Base-by-base conservation (phyloP, 37 sponge, comb jelly and placozoan genomes). In the Tethya wilhelma region DNA sequence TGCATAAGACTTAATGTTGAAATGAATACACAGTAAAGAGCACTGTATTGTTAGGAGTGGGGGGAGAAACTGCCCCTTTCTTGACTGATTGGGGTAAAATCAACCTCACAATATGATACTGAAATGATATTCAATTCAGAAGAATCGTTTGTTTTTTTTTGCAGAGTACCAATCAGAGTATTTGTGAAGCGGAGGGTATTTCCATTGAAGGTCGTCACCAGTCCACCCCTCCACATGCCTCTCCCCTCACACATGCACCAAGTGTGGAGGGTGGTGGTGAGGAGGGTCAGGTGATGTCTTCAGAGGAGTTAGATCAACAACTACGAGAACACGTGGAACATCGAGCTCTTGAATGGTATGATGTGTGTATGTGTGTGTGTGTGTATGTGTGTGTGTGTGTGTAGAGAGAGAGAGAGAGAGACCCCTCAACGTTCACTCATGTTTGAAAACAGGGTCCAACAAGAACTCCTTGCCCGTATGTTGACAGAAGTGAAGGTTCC, bases 381-480 rank as follows among this genome's bases (percentile, higher is more conserved):
- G 76, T 84, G 68, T 65, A 69, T 66, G 76, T 75, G 68, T 75
- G 68, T 74, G 76, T 49, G 58, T 44, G 57, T 65, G 28, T n/a
- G 58, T 44, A 32, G 77, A 55, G 45, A 36, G 65, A 32, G 45
- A 6, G 65, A 33, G 64, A 29, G 59, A 44, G 64, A 26, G 63
- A 26, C 26, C 63, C 7, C 6, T n/a, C 28, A 19, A 49, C 14
- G 22, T 6, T 60, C 7, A 25, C 63, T 60, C 9, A 60, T n/a
- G 7, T 60, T 26, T 60, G 28, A 26, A 8, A 8, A 1, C 60
- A 81, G 90, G 85, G 60, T 83, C 1, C 78, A 71, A 20, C 71
- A 72, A 63, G 89, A 89, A 55, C 42, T 89, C 19, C 49, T 78
- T 34, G 65, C 65, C 4, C 45, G 74, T 32, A 46, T 78, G 37